Conservation (phyloP, 2,888 invertebrate genomes). For the Philhelius pedissequus region DNA sequence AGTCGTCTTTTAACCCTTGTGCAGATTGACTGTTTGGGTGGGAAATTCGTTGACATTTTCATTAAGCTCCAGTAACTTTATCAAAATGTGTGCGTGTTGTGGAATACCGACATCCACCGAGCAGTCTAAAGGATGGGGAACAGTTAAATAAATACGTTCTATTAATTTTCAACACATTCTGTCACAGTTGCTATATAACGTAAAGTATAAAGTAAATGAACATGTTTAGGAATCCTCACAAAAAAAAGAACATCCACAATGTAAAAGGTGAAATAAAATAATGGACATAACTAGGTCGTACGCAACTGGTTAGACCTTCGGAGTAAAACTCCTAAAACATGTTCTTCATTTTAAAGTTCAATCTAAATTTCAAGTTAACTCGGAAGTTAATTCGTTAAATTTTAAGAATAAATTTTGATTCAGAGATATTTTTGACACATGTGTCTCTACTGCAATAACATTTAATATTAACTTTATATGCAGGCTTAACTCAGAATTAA, state of each 20-base stretch:
- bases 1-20: not conserved
- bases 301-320: not conserved
- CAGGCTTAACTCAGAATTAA: no score
- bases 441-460: no score
- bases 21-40: not conserved
- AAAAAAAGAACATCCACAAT: not conserved
- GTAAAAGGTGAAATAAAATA: not conserved
- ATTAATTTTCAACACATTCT: constrained; percentile 42
- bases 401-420: no score
- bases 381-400: no score
- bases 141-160: constrained; percentile 25
- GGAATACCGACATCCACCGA: constrained; percentile 19
- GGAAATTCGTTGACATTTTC: constrained; percentile 57
- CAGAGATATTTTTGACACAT: no score
- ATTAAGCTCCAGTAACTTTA: constrained; percentile 45
- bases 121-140: not conserved
- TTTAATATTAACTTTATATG: no score
- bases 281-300: not conserved
- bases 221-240: not conserved
- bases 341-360: no score
- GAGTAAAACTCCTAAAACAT: no score
- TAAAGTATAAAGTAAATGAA: not conserved
- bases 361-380: no score
- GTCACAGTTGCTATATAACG: not conserved
- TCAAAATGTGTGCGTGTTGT: constrained; percentile 48